Conservation (phyloP, 2,888 invertebrate species). For the Pseudococcus viburni region DNA sequence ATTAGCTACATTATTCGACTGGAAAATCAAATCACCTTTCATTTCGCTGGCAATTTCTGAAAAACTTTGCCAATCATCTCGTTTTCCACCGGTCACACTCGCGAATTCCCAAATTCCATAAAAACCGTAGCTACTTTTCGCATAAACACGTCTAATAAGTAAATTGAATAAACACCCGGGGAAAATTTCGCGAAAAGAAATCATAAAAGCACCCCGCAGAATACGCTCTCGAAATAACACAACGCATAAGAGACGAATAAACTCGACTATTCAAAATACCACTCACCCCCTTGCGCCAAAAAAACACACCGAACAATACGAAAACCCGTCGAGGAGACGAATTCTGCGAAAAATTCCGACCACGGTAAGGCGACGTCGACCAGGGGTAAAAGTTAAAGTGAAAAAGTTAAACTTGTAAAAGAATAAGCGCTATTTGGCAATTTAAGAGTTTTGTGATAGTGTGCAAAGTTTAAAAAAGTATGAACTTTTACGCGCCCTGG, state of each 20-base stretch:
- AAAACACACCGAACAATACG: not conserved
- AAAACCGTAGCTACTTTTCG: too few species aligned
- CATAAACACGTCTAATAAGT: not conserved
- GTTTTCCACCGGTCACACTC: not conserved
- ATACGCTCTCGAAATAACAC: conserved; percentile 8
- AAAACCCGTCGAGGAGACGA: not conserved
- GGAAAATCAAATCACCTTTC: not conserved
- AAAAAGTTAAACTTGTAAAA: conserved; percentile 48
- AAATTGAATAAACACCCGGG: not conserved
- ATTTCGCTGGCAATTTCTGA: not conserved
- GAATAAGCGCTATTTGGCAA: conserved; percentile 55
- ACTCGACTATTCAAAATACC: not conserved
- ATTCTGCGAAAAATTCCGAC: not conserved
- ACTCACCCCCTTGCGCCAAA: not conserved
- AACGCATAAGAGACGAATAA: not conserved
- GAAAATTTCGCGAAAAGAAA: not conserved
- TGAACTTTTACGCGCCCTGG: conserved; percentile 30
- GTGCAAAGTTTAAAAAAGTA: conserved; percentile 49
- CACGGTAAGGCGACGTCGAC: not conserved
- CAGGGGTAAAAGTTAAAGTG: conserved; percentile 42
- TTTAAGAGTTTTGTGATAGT: conserved; percentile 50
- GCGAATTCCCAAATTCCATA: too few species aligned
- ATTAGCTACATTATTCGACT: not conserved
- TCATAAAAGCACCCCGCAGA: not conserved
- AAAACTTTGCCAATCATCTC: not conserved